phyloP scores from a whole-genome alignment of 2,113 vertebrate species.

The Notarius lentiginosus region DNA sequence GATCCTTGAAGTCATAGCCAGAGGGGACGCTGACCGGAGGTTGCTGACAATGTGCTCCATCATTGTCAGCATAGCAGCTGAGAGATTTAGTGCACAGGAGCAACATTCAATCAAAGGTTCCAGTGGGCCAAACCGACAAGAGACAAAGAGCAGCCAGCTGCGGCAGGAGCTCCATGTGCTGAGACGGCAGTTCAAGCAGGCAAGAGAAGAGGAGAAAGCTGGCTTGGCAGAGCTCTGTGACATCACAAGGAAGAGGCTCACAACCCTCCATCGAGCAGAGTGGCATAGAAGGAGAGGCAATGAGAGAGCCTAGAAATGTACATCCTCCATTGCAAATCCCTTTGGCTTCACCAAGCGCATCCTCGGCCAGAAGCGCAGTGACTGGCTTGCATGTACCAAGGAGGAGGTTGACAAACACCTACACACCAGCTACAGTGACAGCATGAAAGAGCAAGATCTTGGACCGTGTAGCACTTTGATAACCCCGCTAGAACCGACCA shows the following conservation, averaged over 20 bases:
- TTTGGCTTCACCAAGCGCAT: neutral
- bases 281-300: neutral
- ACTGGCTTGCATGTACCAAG: neutral
- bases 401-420: neutral
- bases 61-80: neutral
- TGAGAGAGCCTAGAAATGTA: neutral
- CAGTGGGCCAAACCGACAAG: neutral
- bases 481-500: no score
- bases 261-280: no score
- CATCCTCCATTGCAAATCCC: constrained; percentile 1
- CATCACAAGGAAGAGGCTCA: neutral
- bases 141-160: neutral
- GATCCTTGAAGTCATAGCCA: constrained; percentile 1
- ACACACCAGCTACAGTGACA: neutral
- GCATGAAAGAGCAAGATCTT: constrained; percentile 4
- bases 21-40: neutral
- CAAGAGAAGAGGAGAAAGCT: neutral
- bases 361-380: neutral
- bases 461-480: neutral
- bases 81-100: constrained; percentile 8
- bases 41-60: constrained; percentile 6
- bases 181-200: constrained; percentile 6
- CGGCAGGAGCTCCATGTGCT: neutral
- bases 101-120: neutral
- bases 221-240: neutral